A percentile compares a stretch with the other conserved stretches of the same genome.
These are phyloP conservation scores for Ridgeia piscesae DNA, from an alignment of 1,140 invertebrate species.

Conservation along the genomic window DNA sequence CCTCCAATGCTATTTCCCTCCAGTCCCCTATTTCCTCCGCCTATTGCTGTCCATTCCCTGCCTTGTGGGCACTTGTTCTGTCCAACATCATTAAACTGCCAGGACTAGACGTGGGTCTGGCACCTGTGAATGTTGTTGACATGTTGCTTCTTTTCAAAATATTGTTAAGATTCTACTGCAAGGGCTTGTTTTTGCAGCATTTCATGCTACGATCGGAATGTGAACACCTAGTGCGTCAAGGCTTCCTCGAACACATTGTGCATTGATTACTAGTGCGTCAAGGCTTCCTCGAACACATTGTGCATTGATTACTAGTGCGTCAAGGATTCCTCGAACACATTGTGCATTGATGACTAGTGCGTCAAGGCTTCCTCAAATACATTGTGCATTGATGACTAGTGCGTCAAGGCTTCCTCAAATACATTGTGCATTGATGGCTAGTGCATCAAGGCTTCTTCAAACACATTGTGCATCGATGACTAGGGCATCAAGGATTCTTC, in stretches of 20 bases:
- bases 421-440: conserved; percentile 54
- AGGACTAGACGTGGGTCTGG: too few relatives aligned
- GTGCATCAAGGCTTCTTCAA: background rate
- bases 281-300: conserved; percentile 74
- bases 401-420: conserved; percentile 70
- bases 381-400: background rate
- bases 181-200: conserved; percentile 65
- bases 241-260: conserved; percentile 75
- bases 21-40: too few relatives aligned
- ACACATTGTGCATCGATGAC: background rate
- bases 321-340: background rate
- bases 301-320: conserved; percentile 21
- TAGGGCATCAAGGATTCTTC: conserved; percentile 75
- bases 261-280: background rate
- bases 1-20: too few relatives aligned
- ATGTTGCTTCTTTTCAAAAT: background rate
- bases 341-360: conserved; percentile 59
- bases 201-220: conserved; percentile 84
- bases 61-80: too few relatives aligned
- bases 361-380: conserved; percentile 68
- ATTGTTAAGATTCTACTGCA: too few relatives aligned
- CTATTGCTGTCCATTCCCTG: too few relatives aligned
- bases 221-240: conserved; percentile 88
- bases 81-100: too few relatives aligned
- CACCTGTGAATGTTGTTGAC: too few relatives aligned